Percentiles rank a stretch among this genome's conserved stretches.
phyloP scores from a whole-genome alignment of 2,797 vertebrate species.

The Enteromius unitaeniatus region DNA sequence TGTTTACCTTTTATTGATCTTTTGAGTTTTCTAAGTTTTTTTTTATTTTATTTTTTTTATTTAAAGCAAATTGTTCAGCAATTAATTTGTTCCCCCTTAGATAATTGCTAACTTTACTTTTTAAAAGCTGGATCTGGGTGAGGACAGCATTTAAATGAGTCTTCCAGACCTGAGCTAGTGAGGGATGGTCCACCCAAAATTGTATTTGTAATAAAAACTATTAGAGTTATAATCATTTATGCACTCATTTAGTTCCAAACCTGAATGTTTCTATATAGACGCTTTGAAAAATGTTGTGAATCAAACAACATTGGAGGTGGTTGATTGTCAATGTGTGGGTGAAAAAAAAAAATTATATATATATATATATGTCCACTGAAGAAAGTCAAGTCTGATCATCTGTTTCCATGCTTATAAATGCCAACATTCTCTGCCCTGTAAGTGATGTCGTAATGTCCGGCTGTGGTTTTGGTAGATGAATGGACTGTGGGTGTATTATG shows the following conservation, averaged over 20 bases:
- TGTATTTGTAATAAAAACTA: not conserved
- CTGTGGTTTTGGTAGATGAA: slow-evolving; percentile 22
- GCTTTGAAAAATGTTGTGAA: not conserved
- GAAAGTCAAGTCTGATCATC: not conserved
- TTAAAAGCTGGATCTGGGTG: not conserved
- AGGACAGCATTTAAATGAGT: not conserved
- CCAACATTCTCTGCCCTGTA: not conserved
- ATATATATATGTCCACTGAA: not conserved
- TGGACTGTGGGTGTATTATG: slow-evolving; percentile 55
- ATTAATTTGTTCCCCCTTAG: not conserved
- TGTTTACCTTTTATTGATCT: not conserved
- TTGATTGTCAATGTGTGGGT: not conserved
- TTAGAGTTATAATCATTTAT: not conserved
- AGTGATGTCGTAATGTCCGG: slow-evolving; percentile 4
- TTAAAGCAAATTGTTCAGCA: not conserved
- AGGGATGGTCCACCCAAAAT: not conserved
- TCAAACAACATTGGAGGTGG: not conserved
- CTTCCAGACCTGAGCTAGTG: not conserved
- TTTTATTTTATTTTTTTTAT: too few species aligned
- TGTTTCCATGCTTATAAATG: not conserved
- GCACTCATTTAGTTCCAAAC: not conserved
- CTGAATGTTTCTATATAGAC: not conserved
- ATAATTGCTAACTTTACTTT: not conserved
- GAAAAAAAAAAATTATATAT: not conserved
- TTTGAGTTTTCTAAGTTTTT: too few species aligned